Conservation (phyloP, 2,113 vertebrate genomes). For the Telmatochromis sp. region DNA sequence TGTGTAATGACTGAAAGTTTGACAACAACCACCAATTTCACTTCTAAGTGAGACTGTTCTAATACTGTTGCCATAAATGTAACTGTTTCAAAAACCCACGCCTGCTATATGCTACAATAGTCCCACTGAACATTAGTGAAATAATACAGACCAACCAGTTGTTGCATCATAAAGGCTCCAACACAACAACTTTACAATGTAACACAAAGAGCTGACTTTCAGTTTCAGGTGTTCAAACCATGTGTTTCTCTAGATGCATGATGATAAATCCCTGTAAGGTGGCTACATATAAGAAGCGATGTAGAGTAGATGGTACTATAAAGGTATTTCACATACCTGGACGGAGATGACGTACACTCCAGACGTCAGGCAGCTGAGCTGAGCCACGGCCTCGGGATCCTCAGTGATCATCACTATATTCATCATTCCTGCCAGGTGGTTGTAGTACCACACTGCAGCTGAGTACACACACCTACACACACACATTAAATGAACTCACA, state of each 20-base stretch:
- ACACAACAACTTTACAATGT: background rate
- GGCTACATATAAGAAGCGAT: background rate
- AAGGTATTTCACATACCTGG: slow-evolving; percentile 67
- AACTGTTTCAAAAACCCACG: background rate
- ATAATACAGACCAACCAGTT: rapidly evolving
- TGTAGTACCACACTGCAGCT: slow-evolving; percentile 90
- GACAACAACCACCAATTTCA: background rate
- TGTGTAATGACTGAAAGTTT: background rate
- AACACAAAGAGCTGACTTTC: background rate
- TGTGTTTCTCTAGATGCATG: background rate
- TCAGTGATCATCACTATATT: slow-evolving; percentile 93
- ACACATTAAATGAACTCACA: background rate
- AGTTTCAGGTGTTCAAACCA: background rate
- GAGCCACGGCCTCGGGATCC: slow-evolving; percentile 73
- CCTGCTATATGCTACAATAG: background rate
- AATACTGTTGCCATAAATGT: background rate
- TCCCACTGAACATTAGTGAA: rapidly evolving
- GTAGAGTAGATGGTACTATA: background rate
- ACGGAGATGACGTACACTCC: slow-evolving; percentile 91
- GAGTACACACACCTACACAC: slow-evolving; percentile 86
- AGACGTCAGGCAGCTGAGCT: slow-evolving; percentile 79
- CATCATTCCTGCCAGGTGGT: slow-evolving; percentile 83
- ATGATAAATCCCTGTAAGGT: background rate
- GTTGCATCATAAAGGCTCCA: rapidly evolving
- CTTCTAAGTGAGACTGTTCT: background rate